Percentiles rank a stretch among this genome's conserved stretches.
These are phyloP conservation scores for Centropristis striata DNA, from an alignment of 2,113 vertebrate species.

Conservation along the genomic window DNA sequence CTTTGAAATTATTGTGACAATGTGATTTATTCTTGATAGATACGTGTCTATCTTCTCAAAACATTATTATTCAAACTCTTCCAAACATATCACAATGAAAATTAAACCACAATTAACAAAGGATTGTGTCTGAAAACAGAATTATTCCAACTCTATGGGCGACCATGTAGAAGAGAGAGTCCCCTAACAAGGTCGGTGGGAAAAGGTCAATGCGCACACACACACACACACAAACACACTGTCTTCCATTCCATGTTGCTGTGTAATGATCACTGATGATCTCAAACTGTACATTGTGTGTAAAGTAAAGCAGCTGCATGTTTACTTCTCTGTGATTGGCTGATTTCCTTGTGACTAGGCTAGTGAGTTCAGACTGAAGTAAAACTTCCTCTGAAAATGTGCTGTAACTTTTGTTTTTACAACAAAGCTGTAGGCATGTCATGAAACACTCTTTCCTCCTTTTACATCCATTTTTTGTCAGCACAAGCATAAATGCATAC, in stretches of 20 bases:
- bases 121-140: too few relatives aligned
- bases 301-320: not conserved
- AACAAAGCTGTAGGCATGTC: not conserved
- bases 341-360: not conserved
- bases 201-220: too few relatives aligned
- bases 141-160: too few relatives aligned
- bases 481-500: not conserved
- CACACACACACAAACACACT: too few relatives aligned
- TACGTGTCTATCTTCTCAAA: too few relatives aligned
- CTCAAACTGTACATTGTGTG: not conserved
- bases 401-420: slow-evolving; percentile 7
- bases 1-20: too few relatives aligned
- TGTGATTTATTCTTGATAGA: too few relatives aligned
- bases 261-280: not conserved
- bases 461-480: not conserved
- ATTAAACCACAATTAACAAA: too few relatives aligned
- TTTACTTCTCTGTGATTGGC: not conserved
- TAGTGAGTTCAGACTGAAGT: not conserved
- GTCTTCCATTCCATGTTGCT: not conserved
- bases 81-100: too few relatives aligned
- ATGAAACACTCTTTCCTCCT: not conserved
- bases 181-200: too few relatives aligned
- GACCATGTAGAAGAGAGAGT: too few relatives aligned
- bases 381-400: not conserved
- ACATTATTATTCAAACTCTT: too few relatives aligned